These are phyloP conservation scores for Bombus vancouverensis DNA, from an alignment of 1,140 invertebrate species.

Conservation along the genomic window DNA sequence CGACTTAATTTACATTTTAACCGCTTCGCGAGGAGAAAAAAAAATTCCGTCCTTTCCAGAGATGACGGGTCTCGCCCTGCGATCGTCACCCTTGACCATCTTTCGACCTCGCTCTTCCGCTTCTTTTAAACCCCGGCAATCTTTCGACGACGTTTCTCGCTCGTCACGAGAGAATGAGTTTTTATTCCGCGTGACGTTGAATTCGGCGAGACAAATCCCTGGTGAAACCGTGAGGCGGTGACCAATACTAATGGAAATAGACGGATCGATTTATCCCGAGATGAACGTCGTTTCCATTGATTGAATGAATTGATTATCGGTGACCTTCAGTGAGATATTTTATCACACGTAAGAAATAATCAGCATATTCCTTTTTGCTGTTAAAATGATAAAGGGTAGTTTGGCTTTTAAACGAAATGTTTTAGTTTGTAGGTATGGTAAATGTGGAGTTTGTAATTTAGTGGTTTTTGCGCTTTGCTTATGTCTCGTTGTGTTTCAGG, in stretches of 20 bases:
- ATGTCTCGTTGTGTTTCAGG: background rate
- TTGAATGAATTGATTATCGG: constrained; percentile 23
- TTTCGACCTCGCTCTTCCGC: background rate
- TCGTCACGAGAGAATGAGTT: constrained; percentile 56
- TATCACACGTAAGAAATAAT: background rate
- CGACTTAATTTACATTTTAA: constrained; percentile 76
- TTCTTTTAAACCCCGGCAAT: background rate
- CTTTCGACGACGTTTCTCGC: constrained; percentile 24
- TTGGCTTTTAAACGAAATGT: background rate
- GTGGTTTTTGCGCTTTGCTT: background rate
- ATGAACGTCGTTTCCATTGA: background rate
- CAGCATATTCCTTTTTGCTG: background rate
- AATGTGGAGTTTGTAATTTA: background rate
- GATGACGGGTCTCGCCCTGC: constrained; percentile 19
- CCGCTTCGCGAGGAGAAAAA: constrained; percentile 35
- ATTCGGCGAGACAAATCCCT: constrained; percentile 64
- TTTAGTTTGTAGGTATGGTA: background rate
- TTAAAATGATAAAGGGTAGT: background rate
- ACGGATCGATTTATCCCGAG: constrained; percentile 27
- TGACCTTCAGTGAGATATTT: background rate
- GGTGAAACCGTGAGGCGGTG: constrained; percentile 25
- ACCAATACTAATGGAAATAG: constrained; percentile 33
- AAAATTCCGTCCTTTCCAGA: constrained; percentile 61
- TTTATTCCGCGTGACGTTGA: constrained; percentile 66
- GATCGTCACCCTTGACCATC: constrained; percentile 39